phyloP scores from a whole-genome alignment of 2,113 vertebrate species.

The Girardinichthys multiradiatus region DNA sequence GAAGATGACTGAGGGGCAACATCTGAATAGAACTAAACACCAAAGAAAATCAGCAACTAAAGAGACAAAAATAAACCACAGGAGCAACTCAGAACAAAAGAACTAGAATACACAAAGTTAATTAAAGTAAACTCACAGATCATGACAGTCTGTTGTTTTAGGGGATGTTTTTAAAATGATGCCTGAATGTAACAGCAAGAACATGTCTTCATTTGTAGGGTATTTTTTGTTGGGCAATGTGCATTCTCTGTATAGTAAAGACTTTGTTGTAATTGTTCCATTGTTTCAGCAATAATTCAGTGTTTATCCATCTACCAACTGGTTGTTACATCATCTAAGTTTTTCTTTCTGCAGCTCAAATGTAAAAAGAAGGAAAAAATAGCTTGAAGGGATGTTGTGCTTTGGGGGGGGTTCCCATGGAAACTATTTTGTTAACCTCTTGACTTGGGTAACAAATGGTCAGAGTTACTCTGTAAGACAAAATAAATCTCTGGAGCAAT shows the following conservation, averaged over 20 bases:
- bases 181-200: too few relatives aligned
- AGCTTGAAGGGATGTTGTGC: neutral
- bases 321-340: neutral
- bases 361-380: neutral
- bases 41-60: neutral
- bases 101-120: neutral
- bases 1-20: neutral
- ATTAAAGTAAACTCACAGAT: neutral
- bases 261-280: too few relatives aligned
- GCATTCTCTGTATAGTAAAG: too few relatives aligned
- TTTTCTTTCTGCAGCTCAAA: neutral
- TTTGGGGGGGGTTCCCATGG: neutral
- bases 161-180: too few relatives aligned
- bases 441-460: neutral
- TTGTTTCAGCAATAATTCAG: too few relatives aligned
- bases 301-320: too few relatives aligned
- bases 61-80: too few relatives aligned
- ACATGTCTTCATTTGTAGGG: too few relatives aligned
- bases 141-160: too few relatives aligned
- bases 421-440: neutral
- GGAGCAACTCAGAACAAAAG: neutral
- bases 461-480: neutral
- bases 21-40: neutral
- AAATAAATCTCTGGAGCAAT: neutral
- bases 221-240: too few relatives aligned